Evolutionary conservation across 2,113 vertebrate genomes (phyloP), one percentile per base, ranked within the genome.

Genomic region (Columba livia): DNA sequence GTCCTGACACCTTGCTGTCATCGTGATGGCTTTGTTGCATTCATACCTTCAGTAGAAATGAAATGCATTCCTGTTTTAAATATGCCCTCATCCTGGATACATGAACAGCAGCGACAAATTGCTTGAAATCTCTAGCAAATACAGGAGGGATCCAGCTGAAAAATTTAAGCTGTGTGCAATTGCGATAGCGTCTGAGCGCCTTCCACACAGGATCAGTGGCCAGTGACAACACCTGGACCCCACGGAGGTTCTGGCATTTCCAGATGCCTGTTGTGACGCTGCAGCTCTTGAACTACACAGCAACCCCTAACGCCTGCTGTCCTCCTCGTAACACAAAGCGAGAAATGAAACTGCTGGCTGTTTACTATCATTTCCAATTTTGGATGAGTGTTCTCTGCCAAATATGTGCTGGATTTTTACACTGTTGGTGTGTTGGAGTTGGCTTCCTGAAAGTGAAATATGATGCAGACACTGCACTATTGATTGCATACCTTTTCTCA

Each of bases 221-320:
- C 80, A 84, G 34, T 34, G 42, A 73, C 42, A 79, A 25, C 17
- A 40, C 10, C 9, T 0, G 5, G n/a, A 62, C n/a, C 29, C 26
- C 5, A 5, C 0, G 2, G 21, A 42, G 13, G 9, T 26, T 66
- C 58, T 84, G 56, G 56, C 34, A 38, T 36, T 79, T 89, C 61
- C 58, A 23, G 3, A 7, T 47, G 36, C 38, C 38, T 32, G 31
- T 48, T 0, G 0, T 53, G 44, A n/a, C 61, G 50, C n/a, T 86
- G 36, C 34, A 88, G 36, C 32, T 79, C 75, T 83, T 86, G 70
- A 87, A 56, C 48, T 53, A 42, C 64, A 28, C 25, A 70, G 29
- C 12, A 62, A 5, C 56, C 90, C 58, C 57, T 88, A 32, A 44
- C 0, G 11, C 19, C 10, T 71, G 42, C 50, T 72, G 26, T 61